phyloP scores from a whole-genome alignment of 1,140 invertebrate genomes.

The Drosophila tropicalis region DNA sequence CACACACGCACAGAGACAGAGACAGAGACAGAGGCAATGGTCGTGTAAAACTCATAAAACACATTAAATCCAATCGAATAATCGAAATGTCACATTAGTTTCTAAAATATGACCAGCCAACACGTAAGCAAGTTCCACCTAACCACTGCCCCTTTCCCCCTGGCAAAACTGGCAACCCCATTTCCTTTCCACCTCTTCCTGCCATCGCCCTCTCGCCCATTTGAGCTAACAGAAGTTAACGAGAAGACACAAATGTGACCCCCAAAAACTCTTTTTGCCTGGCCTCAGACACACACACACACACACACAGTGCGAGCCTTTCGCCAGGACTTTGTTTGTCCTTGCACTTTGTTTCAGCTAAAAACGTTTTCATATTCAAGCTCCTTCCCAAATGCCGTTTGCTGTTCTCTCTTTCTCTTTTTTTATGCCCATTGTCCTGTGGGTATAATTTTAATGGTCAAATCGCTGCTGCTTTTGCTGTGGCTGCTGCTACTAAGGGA shows the following conservation, averaged over 20 bases:
- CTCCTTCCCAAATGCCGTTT: neutral
- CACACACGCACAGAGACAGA: constrained; percentile 23
- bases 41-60: constrained; percentile 82
- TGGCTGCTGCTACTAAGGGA: constrained; percentile 55
- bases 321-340: constrained; percentile 13
- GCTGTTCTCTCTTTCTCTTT: constrained; percentile 20
- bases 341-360: constrained; percentile 59
- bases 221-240: constrained; percentile 38
- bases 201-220: neutral
- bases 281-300: constrained; percentile 27
- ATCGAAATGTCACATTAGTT: constrained; percentile 83
- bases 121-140: constrained; percentile 62
- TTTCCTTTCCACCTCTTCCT: neutral
- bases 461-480: constrained; percentile 49
- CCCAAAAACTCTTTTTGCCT: constrained; percentile 69
- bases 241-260: constrained; percentile 66
- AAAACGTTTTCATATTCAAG: constrained; percentile 76
- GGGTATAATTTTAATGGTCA: constrained; percentile 83
- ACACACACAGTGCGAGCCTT: neutral
- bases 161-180: neutral
- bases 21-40: constrained; percentile 30
- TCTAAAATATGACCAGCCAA: constrained; percentile 79
- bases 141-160: neutral
- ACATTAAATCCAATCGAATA: constrained; percentile 83
- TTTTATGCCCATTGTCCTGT: constrained; percentile 72